Base-by-base conservation (phyloP, 2,888 invertebrate genomes). In the Campoplex nolae region DNA sequence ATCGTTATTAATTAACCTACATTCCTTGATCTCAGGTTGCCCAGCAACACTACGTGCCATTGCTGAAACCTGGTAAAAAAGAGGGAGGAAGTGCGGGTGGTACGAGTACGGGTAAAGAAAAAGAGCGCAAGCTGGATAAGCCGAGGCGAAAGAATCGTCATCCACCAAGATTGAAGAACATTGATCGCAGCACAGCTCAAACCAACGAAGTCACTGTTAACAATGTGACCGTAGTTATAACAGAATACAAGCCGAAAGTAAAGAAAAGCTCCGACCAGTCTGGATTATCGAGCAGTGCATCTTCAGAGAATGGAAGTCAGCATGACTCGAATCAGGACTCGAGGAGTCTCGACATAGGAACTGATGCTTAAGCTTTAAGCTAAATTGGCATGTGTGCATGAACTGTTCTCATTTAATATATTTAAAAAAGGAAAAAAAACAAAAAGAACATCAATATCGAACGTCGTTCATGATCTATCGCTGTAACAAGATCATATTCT, bases 141-240 rank as follows among this genome's bases (percentile, higher is more conserved):
- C 93, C 93, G 51, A 90, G 93, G 75, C 93, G 94, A 48, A 94
- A 94, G 85, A 94, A 93, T 86, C 92, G 94, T 82, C 96, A 97
- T 94, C 97, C 97, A 80, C 98, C 98, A 2, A 95, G 98, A 88
- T 96, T 98, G 93, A 98, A 98, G 95, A 98, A 99, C 95, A 97
- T 99, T 85, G 99, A 99, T 94, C 96, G 99, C 79, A 98, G 98
- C 93, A 97, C 98, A 51, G 99, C 98, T 42, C 98, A 98, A 94
- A 98, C 98, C 84, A 97, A 98, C 95, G 98, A 98, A 95, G 98
- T 99, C 91, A 99, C 99, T 74, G 99, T 99, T 54, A 99, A 99
- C 94, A 98, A 98, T 92, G 98, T 99, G 86, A 99, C 99, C 74
- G 99, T 99, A 88, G 97, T 98, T 89, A 99, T 99, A 94, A 99